Evolutionary conservation across 1,140 invertebrate species (phyloP), one percentile per base, ranked within the genome.

Genomic region (Magallana angulata): DNA sequence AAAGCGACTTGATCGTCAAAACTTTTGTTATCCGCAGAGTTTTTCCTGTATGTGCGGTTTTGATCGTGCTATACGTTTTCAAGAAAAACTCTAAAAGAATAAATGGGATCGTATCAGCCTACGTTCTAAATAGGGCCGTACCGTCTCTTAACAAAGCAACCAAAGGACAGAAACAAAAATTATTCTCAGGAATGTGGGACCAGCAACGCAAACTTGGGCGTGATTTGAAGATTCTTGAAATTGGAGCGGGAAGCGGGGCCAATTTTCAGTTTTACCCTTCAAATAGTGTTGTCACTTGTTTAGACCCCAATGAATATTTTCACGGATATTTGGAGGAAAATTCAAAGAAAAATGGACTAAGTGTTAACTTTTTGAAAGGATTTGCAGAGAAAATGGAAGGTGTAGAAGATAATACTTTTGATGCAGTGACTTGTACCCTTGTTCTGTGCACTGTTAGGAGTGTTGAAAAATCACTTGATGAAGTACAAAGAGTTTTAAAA

Each of bases 341-440:
- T 62, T 62, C 82, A 30, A 24, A 87, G 59, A 57, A 56, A 24
- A 58, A 71, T 59, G 62, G 68, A 24, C 14, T 68, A 7, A n/a
- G 84, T 58, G 48, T 84, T 30, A 88, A 88, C 24, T 90, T 91
- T 57, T 76, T 94, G 48, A 85, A 91, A 62, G 92, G 90, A 14
- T 88, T 60, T 60, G 94, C 93, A 8, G 94, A 95, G 87, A 87
- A 94, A 62, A 92, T 95, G 93, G 83, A 84, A 16, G 30, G 7
- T 16, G 76, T 95, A 18, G 64, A 89, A 18, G 92, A 93, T 85
- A 84, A 90, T 86, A 92, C 90, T 48, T 88, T 94, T 82, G 94
- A 95, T 90, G 92, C 92, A 9, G 93, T 94, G 14, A 91, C 94
- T 4, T 93, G 92, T 64, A 93, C 94, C 30, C 86, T 93, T 9